Conservation (phyloP, 2,797 vertebrate genomes). For the Xenopus petersii region DNA sequence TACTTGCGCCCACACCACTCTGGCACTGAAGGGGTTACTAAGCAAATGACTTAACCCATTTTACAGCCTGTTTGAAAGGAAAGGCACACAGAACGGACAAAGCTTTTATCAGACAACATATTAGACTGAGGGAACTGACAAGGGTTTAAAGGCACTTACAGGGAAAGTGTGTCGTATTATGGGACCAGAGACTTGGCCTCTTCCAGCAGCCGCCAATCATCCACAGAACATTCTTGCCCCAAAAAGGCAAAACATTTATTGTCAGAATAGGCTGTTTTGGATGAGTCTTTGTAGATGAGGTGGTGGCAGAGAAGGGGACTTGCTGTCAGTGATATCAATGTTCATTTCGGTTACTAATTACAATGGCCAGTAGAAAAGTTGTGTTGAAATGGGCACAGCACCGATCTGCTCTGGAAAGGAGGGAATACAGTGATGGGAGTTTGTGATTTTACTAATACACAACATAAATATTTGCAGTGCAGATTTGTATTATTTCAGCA, state of each 20-base stretch:
- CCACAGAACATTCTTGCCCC: not conserved
- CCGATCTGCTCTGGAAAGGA: not conserved
- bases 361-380: not conserved
- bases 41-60: conserved; percentile 11
- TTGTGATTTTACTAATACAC: not conserved
- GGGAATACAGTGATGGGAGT: not conserved
- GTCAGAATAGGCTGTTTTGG: not conserved
- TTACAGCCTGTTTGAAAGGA: conserved; percentile 11
- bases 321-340: not conserved
- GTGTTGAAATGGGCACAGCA: not conserved
- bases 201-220: not conserved
- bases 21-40: conserved; percentile 1
- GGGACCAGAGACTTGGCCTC: not conserved
- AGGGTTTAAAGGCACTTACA: conserved; percentile 45
- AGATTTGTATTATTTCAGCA: conserved; percentile 23
- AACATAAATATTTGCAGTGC: conserved; percentile 14
- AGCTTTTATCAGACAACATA: conserved; percentile 2
- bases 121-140: conserved; percentile 8
- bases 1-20: not conserved
- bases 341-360: not conserved
- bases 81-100: conserved; percentile 37
- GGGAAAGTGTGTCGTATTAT: not conserved
- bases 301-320: not conserved
- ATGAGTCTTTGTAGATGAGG: not conserved
- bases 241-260: not conserved